Evolutionary conservation across 2,113 vertebrate genomes (phyloP).

Genomic region (Nothoprocta pentlandii): DNA sequence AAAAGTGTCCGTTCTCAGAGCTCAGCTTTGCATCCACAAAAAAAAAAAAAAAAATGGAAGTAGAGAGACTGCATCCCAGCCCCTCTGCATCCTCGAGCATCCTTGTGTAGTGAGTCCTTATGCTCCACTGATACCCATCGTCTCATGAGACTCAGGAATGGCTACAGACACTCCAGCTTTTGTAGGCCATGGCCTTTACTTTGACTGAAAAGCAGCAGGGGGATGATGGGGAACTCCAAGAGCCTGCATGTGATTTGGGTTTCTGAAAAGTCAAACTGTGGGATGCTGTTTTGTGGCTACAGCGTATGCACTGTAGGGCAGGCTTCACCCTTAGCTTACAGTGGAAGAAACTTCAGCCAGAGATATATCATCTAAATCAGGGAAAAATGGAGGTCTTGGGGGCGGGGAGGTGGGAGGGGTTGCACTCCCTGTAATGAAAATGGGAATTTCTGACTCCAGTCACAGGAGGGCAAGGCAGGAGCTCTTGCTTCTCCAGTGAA

Average conservation of each 20-base stretch:
- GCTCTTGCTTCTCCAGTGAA: not conserved
- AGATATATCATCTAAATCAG: not conserved
- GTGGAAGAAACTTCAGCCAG: not conserved
- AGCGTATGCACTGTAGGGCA: not conserved
- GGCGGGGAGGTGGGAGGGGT: too few relatives aligned
- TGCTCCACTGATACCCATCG: not conserved
- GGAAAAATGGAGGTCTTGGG: not conserved
- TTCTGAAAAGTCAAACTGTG: not conserved
- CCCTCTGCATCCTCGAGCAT: not conserved
- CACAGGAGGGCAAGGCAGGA: not conserved
- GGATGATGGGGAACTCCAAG: not conserved
- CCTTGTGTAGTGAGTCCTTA: accelerated
- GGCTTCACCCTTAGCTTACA: not conserved
- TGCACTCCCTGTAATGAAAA: not conserved
- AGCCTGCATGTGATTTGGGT: accelerated
- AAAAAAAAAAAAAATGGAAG: not conserved
- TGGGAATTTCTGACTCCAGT: not conserved
- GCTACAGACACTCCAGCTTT: not conserved
- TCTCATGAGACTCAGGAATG: not conserved
- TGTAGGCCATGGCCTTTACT: not conserved
- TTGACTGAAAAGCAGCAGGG: not conserved
- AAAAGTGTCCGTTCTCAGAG: not conserved
- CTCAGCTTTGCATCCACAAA: too few relatives aligned
- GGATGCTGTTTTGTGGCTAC: not conserved
- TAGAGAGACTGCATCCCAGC: not conserved